Evolutionary conservation across 2,797 vertebrate species (phyloP), one percentile per base, ranked within the genome.

Genomic region (Potorous gilbertii): DNA sequence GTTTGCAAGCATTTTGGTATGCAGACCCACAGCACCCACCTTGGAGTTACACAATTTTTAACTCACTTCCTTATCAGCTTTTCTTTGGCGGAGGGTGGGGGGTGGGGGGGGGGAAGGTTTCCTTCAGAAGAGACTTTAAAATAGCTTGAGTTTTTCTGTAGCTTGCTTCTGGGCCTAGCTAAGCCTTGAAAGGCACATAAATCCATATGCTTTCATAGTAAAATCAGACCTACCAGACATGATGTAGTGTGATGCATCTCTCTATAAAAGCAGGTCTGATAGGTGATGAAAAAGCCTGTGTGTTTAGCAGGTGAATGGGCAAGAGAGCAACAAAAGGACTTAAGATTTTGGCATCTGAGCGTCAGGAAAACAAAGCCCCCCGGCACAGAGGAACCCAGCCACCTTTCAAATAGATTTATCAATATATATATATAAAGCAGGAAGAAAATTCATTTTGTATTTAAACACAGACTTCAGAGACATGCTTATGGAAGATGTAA

Each of bases 401-500:
- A 31, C 62, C 93, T 96, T 95, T 40, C 40, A 56, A 90, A 96
- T 10, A 90, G 29, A 5, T 62, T 93, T 94, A 92, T 96, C 96
- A 96, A 40, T 56, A 0, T 0, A 50, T 0, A 50, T 50, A 57
- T 24, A 94, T n/a, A 97, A 97, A 66, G 34, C 5, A 0, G 96
- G 97, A 90, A 89, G 95, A 93, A 92, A 96, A 95, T 91, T 94
- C 92, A 97, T 96, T 97, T 97, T 94, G n/a, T 62, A n/a, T 95
- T 90, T 92, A 90, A 97, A 0, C 55, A 0, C 2, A 21, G n/a
- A 40, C 92, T 96, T 92, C 0, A 0, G 93, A 0, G 0, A 59
- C 96, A 91, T 96, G 93, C 90, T 91, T 0, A 2, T 97, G 97
- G 96, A 97, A 96, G 97, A 97, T 96, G 97, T 93, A 95, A 95